These are phyloP conservation scores for Phenganax subtilis DNA, from an alignment of 92 coral and sea anemone genomes.

Conservation along the genomic window DNA sequence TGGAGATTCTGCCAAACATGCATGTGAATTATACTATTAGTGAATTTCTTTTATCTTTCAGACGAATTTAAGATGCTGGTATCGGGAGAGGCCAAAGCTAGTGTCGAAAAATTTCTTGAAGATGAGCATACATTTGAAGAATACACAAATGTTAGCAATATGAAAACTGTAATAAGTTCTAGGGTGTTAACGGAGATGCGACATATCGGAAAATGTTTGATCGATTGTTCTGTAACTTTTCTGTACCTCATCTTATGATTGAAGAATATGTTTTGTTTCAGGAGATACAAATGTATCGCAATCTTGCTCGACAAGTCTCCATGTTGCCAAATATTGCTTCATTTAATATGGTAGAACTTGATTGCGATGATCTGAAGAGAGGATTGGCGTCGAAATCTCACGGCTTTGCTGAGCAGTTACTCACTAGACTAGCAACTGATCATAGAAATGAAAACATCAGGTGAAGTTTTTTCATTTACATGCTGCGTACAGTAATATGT, in stretches of 20 bases:
- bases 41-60: constrained; percentile 28
- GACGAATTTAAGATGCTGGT: constrained; percentile 82
- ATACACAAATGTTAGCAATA: constrained; percentile 67
- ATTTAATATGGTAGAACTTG: constrained; percentile 94
- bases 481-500: background rate
- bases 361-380: constrained; percentile 97
- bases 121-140: constrained; percentile 85
- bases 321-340: constrained; percentile 81
- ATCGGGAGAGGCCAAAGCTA: constrained; percentile 78
- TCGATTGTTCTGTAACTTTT: background rate
- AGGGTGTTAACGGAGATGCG: no score
- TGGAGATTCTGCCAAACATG: background rate
- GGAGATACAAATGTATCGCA: constrained; percentile 91
- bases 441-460: constrained; percentile 31
- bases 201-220: background rate
- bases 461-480: background rate
- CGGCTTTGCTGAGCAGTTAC: constrained; percentile 88
- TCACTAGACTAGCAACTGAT: constrained; percentile 83
- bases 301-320: constrained; percentile 80
- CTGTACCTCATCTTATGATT: background rate
- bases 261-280: constrained; percentile 19
- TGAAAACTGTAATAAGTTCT: background rate
- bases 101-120: constrained; percentile 62
- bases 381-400: constrained; percentile 93
- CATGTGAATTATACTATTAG: background rate